Percentiles rank a stretch among this genome's conserved stretches.
These are phyloP conservation scores for Sorex fumeus DNA, from an alignment of 2,113 vertebrate species.

Conservation along the genomic window DNA sequence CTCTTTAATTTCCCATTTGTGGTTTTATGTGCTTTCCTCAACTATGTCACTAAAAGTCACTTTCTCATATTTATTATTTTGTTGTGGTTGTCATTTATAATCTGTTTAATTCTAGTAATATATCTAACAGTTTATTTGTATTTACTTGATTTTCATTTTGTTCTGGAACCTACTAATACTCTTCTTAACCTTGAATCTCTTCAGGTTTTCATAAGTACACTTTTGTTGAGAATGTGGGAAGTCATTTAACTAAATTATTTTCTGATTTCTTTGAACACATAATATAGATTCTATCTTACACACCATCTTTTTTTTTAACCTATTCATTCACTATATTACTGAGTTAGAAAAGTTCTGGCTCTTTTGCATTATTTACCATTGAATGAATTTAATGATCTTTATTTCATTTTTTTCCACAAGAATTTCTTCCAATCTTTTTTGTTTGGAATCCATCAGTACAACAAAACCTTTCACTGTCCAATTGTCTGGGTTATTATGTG, in stretches of 20 bases:
- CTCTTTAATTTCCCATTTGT: neutral
- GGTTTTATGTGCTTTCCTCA: neutral
- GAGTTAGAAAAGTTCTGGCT: neutral
- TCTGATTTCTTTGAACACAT: neutral
- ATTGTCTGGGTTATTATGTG: neutral
- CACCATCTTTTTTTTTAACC: neutral
- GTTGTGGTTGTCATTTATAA: neutral
- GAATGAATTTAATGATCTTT: neutral
- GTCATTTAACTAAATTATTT: neutral
- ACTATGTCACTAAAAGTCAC: neutral
- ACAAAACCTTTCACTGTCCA: neutral
- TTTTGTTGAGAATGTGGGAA: neutral
- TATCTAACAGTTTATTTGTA: neutral
- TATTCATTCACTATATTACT: neutral
- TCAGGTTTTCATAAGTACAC: neutral
- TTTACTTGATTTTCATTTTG: neutral
- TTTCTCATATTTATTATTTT: constrained; percentile 8
- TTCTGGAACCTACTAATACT: neutral
- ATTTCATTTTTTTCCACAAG: neutral
- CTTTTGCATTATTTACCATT: neutral
- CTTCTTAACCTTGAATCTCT: neutral
- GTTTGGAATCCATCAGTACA: neutral
- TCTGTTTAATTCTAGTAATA: neutral
- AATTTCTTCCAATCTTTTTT: neutral
- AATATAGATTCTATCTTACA: neutral